Conservation (phyloP, 2,888 invertebrate species). For the Troides aeacus region DNA sequence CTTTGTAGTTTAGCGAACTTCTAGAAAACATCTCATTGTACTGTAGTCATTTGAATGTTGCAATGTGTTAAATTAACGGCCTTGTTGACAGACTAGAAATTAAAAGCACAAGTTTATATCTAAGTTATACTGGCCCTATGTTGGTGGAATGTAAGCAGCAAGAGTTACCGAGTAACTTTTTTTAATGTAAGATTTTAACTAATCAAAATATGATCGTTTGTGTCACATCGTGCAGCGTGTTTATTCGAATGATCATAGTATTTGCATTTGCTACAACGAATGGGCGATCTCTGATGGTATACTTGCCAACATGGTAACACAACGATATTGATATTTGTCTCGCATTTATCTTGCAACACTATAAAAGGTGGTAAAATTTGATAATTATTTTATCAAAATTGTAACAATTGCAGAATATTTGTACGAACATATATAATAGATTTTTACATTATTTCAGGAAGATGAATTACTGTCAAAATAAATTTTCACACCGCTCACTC, state of each 20-base stretch:
- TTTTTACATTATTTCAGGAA: not conserved
- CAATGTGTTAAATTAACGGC: not conserved
- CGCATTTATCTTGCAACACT: not conserved
- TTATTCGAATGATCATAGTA: not conserved
- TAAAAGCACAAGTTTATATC: not conserved
- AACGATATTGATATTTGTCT: not conserved
- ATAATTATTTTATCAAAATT: not conserved
- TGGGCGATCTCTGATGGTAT: constrained; percentile 3
- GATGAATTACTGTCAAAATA: not conserved
- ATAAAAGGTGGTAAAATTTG: not conserved
- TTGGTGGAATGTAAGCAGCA: constrained; percentile 14
- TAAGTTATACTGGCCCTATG: constrained; percentile 1
- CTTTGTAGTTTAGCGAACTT: not conserved
- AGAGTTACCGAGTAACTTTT: not conserved
- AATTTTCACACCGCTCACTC: constrained; percentile 2
- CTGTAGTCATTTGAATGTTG: not conserved
- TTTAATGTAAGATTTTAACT: not conserved
- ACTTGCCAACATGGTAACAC: not conserved
- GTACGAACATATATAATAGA: not conserved
- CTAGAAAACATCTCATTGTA: not conserved
- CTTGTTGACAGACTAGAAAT: not conserved
- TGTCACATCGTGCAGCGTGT: not conserved
- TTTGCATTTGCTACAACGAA: constrained; percentile 1
- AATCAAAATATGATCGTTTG: not conserved
- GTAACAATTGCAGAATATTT: not conserved